Evolutionary conservation across 2,797 vertebrate genomes (phyloP).

Genomic region (Cetoscarus ocellatus): DNA sequence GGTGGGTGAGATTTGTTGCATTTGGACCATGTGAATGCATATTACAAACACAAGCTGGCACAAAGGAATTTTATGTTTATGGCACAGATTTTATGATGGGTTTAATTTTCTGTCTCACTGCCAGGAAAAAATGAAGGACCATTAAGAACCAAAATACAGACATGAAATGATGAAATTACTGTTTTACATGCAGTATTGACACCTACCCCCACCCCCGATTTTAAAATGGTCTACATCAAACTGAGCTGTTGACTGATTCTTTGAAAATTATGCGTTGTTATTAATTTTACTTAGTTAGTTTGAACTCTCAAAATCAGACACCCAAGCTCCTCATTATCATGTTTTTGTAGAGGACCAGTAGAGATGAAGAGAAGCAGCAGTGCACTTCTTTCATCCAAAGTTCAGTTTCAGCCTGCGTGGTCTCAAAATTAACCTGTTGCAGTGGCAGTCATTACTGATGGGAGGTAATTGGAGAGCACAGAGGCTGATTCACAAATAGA

Average conservation of each 20-base stretch:
- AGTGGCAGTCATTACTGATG: slow-evolving; percentile 16
- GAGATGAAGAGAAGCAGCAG: slow-evolving; percentile 3
- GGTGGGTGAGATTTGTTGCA: too few species aligned
- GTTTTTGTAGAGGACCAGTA: slow-evolving; percentile 1
- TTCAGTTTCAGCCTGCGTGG: slow-evolving; percentile 14
- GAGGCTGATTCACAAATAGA: slow-evolving; percentile 23
- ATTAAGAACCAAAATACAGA: too few species aligned
- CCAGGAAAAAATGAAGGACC: too few species aligned
- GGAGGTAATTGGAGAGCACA: slow-evolving; percentile 13
- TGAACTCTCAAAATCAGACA: slow-evolving; percentile 3
- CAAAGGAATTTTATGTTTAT: too few species aligned
- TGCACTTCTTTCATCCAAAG: slow-evolving; percentile 24
- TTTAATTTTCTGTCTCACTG: too few species aligned
- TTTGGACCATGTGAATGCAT: too few species aligned
- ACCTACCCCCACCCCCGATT: too few species aligned
- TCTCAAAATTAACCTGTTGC: slow-evolving; percentile 33
- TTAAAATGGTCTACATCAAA: not conserved
- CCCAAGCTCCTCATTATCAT: slow-evolving; percentile 36
- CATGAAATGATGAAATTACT: too few species aligned
- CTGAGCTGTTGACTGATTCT: not conserved
- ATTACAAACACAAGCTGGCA: too few species aligned
- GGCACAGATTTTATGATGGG: too few species aligned
- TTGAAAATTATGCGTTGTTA: not conserved
- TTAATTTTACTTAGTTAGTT: not conserved
- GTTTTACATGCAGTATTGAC: not conserved